Evolutionary conservation across 2,113 vertebrate genomes (phyloP).

Genomic region (Pagrus major): DNA sequence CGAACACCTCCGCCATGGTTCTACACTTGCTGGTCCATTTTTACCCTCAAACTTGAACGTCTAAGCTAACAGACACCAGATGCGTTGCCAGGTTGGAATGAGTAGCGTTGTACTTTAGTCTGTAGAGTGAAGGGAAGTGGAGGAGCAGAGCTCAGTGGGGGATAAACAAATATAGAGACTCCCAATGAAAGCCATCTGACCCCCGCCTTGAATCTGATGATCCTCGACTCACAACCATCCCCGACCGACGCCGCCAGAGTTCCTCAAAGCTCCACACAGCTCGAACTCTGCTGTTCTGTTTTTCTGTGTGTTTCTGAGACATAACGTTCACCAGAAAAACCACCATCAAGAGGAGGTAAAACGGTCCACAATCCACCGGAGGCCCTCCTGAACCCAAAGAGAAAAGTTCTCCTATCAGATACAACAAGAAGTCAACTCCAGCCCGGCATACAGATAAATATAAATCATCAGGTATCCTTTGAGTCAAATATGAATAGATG

Average conservation of each 20-base stretch:
- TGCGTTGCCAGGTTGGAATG: neutral
- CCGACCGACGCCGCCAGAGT: neutral
- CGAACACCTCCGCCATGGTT: too few species aligned
- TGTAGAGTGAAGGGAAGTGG: neutral
- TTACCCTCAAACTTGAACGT: neutral
- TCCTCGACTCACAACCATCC: neutral
- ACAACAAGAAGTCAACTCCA: neutral
- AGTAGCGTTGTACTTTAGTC: neutral
- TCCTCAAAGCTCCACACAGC: neutral
- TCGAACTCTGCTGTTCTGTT: neutral
- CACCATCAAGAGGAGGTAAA: neutral
- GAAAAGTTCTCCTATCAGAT: neutral
- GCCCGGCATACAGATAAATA: neutral
- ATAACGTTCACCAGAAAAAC: neutral
- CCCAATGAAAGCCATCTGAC: constrained; percentile 27
- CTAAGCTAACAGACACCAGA: neutral
- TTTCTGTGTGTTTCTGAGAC: neutral
- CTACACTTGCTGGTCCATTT: too few species aligned
- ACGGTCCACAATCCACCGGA: neutral
- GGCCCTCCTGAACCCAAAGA: neutral
- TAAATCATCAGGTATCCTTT: constrained; percentile 22
- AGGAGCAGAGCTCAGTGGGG: neutral
- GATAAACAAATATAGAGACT: constrained; percentile 17
- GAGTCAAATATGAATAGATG: constrained; percentile 29
- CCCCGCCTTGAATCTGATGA: constrained; percentile 20